Percentiles rank a stretch among this genome's conserved stretches.
Evolutionary conservation across 2,113 vertebrate species (phyloP).

Genomic region (Scophthalmus maximus): DNA sequence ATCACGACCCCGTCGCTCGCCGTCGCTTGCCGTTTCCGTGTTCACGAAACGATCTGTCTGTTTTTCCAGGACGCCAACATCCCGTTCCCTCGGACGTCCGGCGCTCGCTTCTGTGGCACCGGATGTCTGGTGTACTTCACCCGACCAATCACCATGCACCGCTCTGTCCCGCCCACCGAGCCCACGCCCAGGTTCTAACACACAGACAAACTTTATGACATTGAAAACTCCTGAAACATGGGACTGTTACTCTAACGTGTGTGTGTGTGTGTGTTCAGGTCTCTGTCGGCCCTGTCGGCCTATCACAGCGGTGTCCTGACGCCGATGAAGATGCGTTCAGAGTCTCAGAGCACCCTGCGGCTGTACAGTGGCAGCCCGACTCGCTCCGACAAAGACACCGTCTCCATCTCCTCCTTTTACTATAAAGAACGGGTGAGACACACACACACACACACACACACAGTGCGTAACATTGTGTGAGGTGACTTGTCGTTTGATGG

Average conservation of each 20-base stretch:
- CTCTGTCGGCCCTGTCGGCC: slow-evolving; percentile 93
- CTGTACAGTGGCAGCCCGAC: slow-evolving; percentile 96
- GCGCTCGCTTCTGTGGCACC: slow-evolving; percentile 97
- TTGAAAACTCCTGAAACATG: too few species aligned
- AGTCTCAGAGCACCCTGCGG: slow-evolving; percentile 91
- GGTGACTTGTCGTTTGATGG: too few species aligned
- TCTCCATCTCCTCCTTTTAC: slow-evolving; percentile 99
- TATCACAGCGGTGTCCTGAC: slow-evolving; percentile 96
- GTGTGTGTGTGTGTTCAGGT: slow-evolving; percentile 78
- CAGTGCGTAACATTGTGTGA: too few species aligned
- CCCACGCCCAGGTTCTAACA: slow-evolving; percentile 96
- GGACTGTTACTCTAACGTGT: too few species aligned
- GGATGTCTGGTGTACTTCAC: slow-evolving; percentile 98
- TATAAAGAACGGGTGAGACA: slow-evolving; percentile 96
- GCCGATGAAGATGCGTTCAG: slow-evolving; percentile 97
- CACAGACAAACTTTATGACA: too few species aligned
- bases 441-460: slow-evolving; percentile 1
- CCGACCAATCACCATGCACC: slow-evolving; percentile 95
- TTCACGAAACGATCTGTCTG: background rate
- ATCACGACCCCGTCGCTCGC: too few species aligned
- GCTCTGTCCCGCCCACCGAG: slow-evolving; percentile 90
- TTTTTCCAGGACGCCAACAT: slow-evolving; percentile 92
- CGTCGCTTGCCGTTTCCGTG: background rate
- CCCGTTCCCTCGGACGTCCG: slow-evolving; percentile 96
- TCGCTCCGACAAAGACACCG: slow-evolving; percentile 94